phyloP scores from a whole-genome alignment of 1,140 invertebrate species.

The Diplogasteroides magnus region DNA sequence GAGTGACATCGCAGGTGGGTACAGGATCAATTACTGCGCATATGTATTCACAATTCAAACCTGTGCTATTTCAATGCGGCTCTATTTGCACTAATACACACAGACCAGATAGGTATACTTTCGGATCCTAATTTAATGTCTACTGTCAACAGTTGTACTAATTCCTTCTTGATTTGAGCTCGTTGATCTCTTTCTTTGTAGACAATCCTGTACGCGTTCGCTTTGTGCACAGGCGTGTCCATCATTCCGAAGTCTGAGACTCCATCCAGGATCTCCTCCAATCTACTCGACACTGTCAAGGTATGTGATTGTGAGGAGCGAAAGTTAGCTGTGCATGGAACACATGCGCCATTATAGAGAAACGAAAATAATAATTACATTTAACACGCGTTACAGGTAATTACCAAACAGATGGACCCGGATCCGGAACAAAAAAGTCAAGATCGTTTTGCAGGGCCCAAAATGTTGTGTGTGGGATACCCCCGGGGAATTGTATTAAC shows the following conservation, averaged over 20 bases:
- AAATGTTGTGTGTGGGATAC: background rate
- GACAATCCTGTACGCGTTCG: conserved; percentile 45
- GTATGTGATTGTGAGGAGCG: background rate
- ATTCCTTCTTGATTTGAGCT: background rate
- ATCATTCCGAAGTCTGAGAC: conserved; percentile 47
- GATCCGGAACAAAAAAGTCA: too few species aligned
- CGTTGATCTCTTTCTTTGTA: conserved; percentile 1
- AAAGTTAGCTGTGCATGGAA: background rate
- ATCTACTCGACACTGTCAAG: conserved; percentile 32
- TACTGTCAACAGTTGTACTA: background rate
- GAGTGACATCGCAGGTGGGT: conserved; percentile 30
- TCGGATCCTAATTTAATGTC: background rate
- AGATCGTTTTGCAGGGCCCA: too few species aligned
- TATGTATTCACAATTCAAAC: too few species aligned
- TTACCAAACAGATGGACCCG: too few species aligned
- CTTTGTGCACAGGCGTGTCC: conserved; percentile 36
- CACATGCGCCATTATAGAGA: too few species aligned
- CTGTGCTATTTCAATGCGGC: too few species aligned
- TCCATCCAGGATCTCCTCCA: conserved; percentile 39
- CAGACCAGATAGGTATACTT: too few species aligned
- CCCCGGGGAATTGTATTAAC: background rate
- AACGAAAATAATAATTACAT: too few species aligned
- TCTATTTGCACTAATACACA: too few species aligned
- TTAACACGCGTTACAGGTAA: too few species aligned
- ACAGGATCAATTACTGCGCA: too few species aligned